These are phyloP conservation scores for Perdita meconis DNA, from an alignment of 2,888 invertebrate genomes.

Conservation along the genomic window DNA sequence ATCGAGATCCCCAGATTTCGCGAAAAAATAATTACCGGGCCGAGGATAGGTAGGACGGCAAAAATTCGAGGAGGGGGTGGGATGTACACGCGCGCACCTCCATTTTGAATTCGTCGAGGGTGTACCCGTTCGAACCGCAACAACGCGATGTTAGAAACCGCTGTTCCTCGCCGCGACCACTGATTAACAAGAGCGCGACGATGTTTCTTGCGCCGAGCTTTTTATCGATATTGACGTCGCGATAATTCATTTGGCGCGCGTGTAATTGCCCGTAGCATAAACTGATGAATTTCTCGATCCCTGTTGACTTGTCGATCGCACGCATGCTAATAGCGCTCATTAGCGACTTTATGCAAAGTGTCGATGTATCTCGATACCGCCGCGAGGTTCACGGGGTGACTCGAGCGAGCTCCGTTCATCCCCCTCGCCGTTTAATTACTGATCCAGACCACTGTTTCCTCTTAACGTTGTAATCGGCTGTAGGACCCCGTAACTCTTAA, in stretches of 20 bases:
- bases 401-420: slow-evolving; percentile 17
- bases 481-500: slow-evolving; percentile 65
- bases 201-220: neutral
- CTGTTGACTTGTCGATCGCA: neutral
- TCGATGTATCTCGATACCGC: neutral
- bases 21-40: slow-evolving; percentile 53
- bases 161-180: neutral
- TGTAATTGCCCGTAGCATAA: too few relatives aligned
- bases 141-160: slow-evolving; percentile 20
- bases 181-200: neutral
- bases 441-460: slow-evolving; percentile 62
- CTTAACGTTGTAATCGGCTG: slow-evolving; percentile 67
- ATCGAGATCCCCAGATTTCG: slow-evolving; percentile 61
- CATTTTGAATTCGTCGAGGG: slow-evolving; percentile 51
- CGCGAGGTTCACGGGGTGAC: neutral
- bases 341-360: slow-evolving; percentile 10
- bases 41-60: slow-evolving; percentile 32
- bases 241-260: too few relatives aligned
- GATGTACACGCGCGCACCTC: slow-evolving; percentile 27
- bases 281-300: neutral
- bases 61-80: slow-evolving; percentile 40
- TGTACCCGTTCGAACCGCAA: neutral
- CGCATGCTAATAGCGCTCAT: too few relatives aligned
- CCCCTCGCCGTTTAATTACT: slow-evolving; percentile 61
- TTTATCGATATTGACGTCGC: neutral